A percentile compares a stretch with the other conserved stretches of the same genome.
Evolutionary conservation across 2,888 invertebrate genomes (phyloP).

Genomic region (Nesidiocoris tenuis): DNA sequence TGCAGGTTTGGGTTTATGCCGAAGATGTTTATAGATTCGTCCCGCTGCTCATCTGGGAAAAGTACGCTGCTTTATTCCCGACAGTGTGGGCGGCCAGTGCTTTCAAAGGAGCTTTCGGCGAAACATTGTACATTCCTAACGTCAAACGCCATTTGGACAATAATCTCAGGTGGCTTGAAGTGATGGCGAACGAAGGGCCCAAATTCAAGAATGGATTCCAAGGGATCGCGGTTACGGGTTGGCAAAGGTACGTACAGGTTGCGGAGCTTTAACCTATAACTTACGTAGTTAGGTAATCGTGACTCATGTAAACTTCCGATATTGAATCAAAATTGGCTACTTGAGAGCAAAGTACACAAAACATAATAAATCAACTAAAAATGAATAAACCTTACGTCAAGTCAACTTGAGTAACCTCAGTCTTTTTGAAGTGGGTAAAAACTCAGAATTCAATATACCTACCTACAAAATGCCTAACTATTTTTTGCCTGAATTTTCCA

Average conservation of each 20-base stretch:
- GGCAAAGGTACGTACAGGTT: slow-evolving; percentile 57
- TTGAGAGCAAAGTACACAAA: no score
- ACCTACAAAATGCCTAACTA: no score
- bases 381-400: no score
- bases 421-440: no score
- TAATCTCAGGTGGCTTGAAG: slow-evolving; percentile 68
- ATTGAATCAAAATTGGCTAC: no score
- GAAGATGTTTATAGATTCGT: slow-evolving; percentile 65
- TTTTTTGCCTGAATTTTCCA: no score
- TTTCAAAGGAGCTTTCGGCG: slow-evolving; percentile 74
- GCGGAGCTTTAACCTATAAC: neutral
- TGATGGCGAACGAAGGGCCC: slow-evolving; percentile 62
- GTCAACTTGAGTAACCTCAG: no score
- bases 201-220: slow-evolving; percentile 59
- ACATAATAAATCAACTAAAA: no score
- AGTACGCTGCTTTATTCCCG: slow-evolving; percentile 66
- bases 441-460: no score
- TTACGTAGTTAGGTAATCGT: no score
- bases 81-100: slow-evolving; percentile 73
- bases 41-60: slow-evolving; percentile 62
- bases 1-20: slow-evolving; percentile 70
- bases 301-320: no score
- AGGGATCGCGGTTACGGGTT: slow-evolving; percentile 62
- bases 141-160: slow-evolving; percentile 69
- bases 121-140: slow-evolving; percentile 67